A percentile compares a stretch with the other conserved stretches of the same genome.
phyloP scores from a whole-genome alignment of 2,113 vertebrate genomes.

The Sinocyclocheilus rhinocerous region DNA sequence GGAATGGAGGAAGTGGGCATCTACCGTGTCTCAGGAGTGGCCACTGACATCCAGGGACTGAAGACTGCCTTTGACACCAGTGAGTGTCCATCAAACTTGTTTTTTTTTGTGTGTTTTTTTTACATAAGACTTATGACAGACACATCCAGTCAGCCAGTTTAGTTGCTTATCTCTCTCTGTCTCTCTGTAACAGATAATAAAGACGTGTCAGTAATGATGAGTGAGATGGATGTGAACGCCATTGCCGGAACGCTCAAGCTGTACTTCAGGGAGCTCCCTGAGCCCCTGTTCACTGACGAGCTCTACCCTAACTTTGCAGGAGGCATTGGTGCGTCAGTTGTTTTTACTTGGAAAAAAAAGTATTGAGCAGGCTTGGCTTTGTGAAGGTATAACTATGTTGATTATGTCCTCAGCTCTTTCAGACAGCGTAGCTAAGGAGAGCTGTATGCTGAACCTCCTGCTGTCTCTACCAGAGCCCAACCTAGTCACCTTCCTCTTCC shows the following conservation, averaged over 20 bases:
- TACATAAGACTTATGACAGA: not conserved
- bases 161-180: not conserved
- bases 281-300: constrained; percentile 94
- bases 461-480: constrained; percentile 95
- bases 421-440: constrained; percentile 97
- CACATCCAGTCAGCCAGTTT: not conserved
- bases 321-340: constrained; percentile 87
- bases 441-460: constrained; percentile 95
- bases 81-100: constrained; percentile 73
- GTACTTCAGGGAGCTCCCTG: constrained; percentile 95
- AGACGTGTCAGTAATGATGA: constrained; percentile 98
- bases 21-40: constrained; percentile 95
- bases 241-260: constrained; percentile 95
- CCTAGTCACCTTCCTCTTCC: constrained; percentile 95
- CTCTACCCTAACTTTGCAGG: constrained; percentile 96
- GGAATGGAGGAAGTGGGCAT: constrained; percentile 99
- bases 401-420: constrained; percentile 82
- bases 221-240: constrained; percentile 98
- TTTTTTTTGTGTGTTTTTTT: not conserved
- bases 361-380: not conserved
- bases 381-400: not conserved
- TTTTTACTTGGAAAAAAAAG: not conserved
- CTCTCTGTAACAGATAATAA: constrained; percentile 83
- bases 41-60: constrained; percentile 94
- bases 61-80: constrained; percentile 97